A percentile compares a stretch with the other conserved stretches of the same genome.
Conservation (phyloP, 2,888 invertebrate genomes). For the Tachina grossa region DNA sequence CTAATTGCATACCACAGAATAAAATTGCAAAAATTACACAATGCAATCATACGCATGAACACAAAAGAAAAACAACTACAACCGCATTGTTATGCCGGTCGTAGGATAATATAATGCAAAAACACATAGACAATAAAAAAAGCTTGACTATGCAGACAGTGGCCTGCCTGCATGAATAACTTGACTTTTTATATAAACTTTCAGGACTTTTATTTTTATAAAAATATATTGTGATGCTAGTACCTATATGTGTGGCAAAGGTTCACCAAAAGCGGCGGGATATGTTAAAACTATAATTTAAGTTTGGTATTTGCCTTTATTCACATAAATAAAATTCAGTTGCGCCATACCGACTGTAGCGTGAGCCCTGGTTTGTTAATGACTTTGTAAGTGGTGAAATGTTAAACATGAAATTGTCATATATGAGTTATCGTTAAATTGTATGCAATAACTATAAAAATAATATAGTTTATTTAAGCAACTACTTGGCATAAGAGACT, state of each 20-base stretch:
- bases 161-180: too few species aligned
- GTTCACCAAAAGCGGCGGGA: too few species aligned
- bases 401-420: conserved; percentile 56
- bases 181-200: too few species aligned
- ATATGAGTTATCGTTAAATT: conserved; percentile 58
- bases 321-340: too few species aligned
- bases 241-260: too few species aligned
- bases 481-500: not conserved
- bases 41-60: conserved; percentile 14
- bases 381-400: conserved; percentile 14
- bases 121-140: not conserved
- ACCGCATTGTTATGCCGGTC: conserved; percentile 40
- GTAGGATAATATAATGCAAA: not conserved
- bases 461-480: not conserved
- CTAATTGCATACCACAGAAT: conserved; percentile 55
- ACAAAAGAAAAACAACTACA: not conserved
- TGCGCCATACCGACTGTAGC: not conserved
- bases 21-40: conserved; percentile 47
- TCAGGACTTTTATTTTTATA: too few species aligned
- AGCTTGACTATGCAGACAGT: not conserved
- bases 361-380: not conserved
- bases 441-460: conserved; percentile 19
- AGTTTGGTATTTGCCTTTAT: too few species aligned
- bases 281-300: too few species aligned
- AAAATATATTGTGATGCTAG: too few species aligned